Percentiles rank a stretch among this genome's conserved stretches.
Evolutionary conservation across 2,113 vertebrate species (phyloP).

Genomic region (Marcusenius ussheri): DNA sequence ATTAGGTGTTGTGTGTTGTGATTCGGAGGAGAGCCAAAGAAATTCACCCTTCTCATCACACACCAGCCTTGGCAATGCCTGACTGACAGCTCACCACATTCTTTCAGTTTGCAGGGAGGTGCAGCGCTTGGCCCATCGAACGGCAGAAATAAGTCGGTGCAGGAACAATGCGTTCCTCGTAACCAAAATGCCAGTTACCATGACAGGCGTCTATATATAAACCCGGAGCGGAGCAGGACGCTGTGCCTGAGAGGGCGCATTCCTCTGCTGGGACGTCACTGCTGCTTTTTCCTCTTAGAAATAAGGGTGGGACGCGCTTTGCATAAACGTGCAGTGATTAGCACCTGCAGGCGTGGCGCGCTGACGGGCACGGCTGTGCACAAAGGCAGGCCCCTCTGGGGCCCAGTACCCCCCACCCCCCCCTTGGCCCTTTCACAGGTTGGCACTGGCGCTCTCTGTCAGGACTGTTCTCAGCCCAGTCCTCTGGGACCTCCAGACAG

Average conservation of each 20-base stretch:
- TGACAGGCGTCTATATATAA: constrained; percentile 1
- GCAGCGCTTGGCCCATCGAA: neutral
- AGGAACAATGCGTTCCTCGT: neutral
- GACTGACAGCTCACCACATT: neutral
- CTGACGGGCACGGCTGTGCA: neutral
- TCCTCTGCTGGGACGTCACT: neutral
- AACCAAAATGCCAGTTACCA: neutral
- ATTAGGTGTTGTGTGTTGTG: neutral
- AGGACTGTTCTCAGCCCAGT: neutral
- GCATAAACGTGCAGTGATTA: neutral
- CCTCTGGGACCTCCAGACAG: neutral
- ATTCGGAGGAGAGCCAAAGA: neutral
- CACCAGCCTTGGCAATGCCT: neutral
- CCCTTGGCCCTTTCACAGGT: neutral
- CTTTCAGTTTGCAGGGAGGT: neutral
- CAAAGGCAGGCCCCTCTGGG: neutral
- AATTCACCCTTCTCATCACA: neutral
- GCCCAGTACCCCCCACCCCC: neutral
- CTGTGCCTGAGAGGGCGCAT: neutral
- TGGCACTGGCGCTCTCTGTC: neutral
- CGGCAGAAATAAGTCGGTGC: neutral
- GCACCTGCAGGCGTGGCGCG: neutral
- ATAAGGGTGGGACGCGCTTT: neutral
- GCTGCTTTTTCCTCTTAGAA: neutral
- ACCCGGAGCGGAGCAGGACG: neutral